Evolutionary conservation across 2,888 invertebrate species (phyloP), one percentile per base, ranked within the genome.

Genomic region (Nomada goodeniana): DNA sequence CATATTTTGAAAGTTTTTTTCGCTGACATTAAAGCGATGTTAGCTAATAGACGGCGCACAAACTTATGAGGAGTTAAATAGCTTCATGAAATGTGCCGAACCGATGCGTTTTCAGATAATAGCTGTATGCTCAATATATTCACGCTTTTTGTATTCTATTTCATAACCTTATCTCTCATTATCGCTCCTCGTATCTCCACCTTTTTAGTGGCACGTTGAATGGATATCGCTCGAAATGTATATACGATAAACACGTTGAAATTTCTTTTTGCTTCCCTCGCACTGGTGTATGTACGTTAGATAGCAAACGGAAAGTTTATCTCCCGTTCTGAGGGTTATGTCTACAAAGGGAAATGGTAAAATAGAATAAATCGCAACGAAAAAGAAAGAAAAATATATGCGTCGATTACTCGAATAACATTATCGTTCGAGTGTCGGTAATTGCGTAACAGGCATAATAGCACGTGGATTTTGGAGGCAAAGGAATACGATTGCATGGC

Each of bases 141-240:
- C 42, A n/a, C 50, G 67, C 42, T 64, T 78, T 71, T 57, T 68
- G 63, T 70, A 80, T 80, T 63, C 23, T 63, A 68, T 71, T 72
- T 80, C n/a, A 11, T 15, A 59, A 55, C 23, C 36, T 80, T 80
- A 80, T 80, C 79, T 63, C 18, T 5, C 18, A 63, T 67, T 71
- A 77, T 77, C 78, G 61, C 4, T 55, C 42, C 57, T 47, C 63
- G 47, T 71, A 78, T 80, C 72, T 79, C n/a, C 13, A 23, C 0
- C 55, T 65, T 53, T 65, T 70, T 53, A 65, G 18, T 23, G 23
- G 61, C 5, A n/a, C 9, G 53, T 20, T 15, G 42, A 67, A 61
- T 47, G 47, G 26, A 23, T 29, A 57, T 29, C 50, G 50, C 23
- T 50, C 4, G 2, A n/a, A 70, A 29, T 11, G 3, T n/a, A 29